Evolutionary conservation across 2,888 invertebrate species (phyloP).

Genomic region (Chloroclysta siterata): DNA sequence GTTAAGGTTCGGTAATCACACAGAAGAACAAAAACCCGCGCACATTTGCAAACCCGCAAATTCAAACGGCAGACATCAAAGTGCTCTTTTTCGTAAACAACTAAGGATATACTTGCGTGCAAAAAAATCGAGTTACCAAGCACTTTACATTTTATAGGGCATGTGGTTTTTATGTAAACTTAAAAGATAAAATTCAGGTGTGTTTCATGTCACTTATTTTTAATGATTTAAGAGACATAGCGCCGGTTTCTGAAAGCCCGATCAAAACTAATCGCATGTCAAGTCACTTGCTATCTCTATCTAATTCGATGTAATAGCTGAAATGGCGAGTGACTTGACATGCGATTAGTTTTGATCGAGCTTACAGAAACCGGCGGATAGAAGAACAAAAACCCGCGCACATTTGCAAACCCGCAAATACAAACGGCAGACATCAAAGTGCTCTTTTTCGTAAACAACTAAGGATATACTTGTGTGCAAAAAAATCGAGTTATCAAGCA

Average conservation of each 20-base stretch:
- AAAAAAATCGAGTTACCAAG: slow-evolving; percentile 6
- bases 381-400: slow-evolving; percentile 36
- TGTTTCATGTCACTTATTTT: no score
- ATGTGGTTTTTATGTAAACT: no score
- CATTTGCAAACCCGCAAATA: slow-evolving; percentile 41
- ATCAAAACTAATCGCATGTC: no score
- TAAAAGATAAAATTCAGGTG: no score
- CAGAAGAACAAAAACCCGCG: slow-evolving; percentile 36
- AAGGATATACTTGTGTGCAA: slow-evolving; percentile 38
- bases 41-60: slow-evolving; percentile 40
- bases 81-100: slow-evolving; percentile 44
- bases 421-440: slow-evolving; percentile 45
- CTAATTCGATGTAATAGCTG: no score
- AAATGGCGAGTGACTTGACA: no score
- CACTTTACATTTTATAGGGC: not conserved
- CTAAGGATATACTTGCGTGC: slow-evolving; percentile 39
- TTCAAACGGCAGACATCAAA: slow-evolving; percentile 43
- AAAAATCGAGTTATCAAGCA: slow-evolving; percentile 2
- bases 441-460: slow-evolving; percentile 43
- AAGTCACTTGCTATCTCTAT: no score
- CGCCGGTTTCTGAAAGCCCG: no score
- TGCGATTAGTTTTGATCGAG: no score
- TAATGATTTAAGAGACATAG: no score
- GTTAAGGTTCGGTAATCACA: slow-evolving; percentile 31
- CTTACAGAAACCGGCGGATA: no score